Conservation (phyloP, 1,140 invertebrate species). For the Temnothorax longispinosus region DNA sequence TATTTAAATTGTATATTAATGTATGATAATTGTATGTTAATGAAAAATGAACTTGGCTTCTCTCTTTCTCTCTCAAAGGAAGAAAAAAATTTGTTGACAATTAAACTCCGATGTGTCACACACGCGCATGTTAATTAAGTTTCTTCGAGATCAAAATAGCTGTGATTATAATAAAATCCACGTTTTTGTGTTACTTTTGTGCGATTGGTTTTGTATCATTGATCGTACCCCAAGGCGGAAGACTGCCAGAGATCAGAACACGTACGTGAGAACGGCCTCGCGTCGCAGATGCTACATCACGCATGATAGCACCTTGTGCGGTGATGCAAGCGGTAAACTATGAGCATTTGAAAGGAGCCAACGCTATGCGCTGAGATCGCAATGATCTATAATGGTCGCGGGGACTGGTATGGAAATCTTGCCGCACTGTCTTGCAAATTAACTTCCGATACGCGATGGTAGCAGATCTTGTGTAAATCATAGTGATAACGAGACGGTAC, state of each 20-base stretch:
- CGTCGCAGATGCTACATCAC: conserved; percentile 54
- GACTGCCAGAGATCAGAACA: conserved; percentile 23
- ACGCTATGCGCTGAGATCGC: conserved; percentile 27
- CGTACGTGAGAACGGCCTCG: conserved; percentile 54
- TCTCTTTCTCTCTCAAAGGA: background rate
- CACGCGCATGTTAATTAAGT: background rate
- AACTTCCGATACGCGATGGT: conserved; percentile 28
- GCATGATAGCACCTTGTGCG: conserved; percentile 54
- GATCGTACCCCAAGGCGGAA: conserved; percentile 45
- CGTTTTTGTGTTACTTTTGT: background rate
- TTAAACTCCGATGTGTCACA: background rate
- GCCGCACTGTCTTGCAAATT: conserved; percentile 31
- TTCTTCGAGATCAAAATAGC: background rate
- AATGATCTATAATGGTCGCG: conserved; percentile 44
- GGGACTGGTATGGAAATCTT: conserved; percentile 50
- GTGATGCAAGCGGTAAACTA: conserved; percentile 52
- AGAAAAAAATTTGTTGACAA: background rate
- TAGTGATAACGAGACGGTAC: background rate
- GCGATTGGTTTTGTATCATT: background rate
- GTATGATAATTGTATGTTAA: background rate
- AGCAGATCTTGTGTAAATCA: conserved; percentile 6
- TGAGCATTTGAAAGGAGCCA: conserved; percentile 51
- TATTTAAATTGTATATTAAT: background rate
- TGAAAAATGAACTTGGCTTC: background rate
- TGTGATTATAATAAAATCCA: background rate